Base-by-base conservation (phyloP, 2,797 vertebrate species). In the Phyllotis vaccarum region DNA sequence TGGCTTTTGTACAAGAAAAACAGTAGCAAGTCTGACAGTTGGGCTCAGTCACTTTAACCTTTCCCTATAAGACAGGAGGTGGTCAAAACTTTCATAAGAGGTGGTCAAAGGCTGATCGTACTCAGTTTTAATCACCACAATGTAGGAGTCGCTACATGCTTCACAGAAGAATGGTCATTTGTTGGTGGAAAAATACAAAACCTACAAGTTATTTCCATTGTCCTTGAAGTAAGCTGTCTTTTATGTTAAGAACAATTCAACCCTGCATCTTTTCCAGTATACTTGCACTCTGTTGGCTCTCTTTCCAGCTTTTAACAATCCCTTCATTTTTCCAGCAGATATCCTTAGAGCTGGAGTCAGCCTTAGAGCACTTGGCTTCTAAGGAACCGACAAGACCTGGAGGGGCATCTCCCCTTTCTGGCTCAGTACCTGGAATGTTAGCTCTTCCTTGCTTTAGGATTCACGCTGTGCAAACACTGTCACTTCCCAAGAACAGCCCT, bases 121-220 rank as follows among this genome's bases (percentile, higher is more conserved):
- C 81, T 95, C 92, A 24, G 13, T 83, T 93, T 68, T 62, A 75
- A 76, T 80, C 52, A 62, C 22, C 22, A 22, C 68, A 92, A 89
- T 31, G 81, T 46, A 70, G 34, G 16, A 60, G 7, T 60, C 56
- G 58, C 82, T 83, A 90, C 60, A 85, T 31, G 81, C 29, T 93
- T 75, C 34, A 94, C 75, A 90, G 93, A 93, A 94, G 52, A 76
- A 46, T 74, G 86, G 74, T 40, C 89, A 72, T 86, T 90, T 86
- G 78, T 96, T 93, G 89, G 82, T 81, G 94, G 92, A 97, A 97
- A 97, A 96, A 72, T 92, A 97, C 74, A 95, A 91, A 96, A 76
- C 21, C 21, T 94, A 89, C 90, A 66, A 93, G 89, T 94, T 92
- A 91, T 62, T 89, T 43, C 46, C 54, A 60, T 21, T 64, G 68